These are phyloP conservation scores for Dromiciops gliroides DNA, from an alignment of 2,113 vertebrate genomes.

Conservation along the genomic window DNA sequence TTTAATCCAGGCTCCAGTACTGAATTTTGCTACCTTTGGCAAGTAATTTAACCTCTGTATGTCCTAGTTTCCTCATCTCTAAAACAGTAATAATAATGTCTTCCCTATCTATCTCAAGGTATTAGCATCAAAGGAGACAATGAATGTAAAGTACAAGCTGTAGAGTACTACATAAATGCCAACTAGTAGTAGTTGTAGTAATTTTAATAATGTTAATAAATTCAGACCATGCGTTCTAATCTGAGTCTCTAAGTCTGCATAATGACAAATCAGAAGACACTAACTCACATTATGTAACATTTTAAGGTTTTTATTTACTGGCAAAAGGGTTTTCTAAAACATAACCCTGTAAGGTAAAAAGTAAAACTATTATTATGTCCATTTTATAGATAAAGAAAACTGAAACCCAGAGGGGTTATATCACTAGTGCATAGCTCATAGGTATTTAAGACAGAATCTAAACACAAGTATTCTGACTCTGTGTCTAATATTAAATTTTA, in stretches of 20 bases:
- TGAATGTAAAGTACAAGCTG: not conserved
- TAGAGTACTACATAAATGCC: not conserved
- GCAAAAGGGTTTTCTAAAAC: not conserved
- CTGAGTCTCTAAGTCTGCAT: not conserved
- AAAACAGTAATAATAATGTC: not conserved
- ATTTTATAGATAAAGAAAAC: not conserved
- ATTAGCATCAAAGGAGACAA: conserved; percentile 1
- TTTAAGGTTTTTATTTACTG: not conserved
- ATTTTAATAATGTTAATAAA: not conserved
- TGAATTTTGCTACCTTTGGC: not conserved
- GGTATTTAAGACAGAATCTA: not conserved
- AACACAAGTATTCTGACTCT: not conserved
- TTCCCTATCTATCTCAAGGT: not conserved
- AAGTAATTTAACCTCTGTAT: not conserved
- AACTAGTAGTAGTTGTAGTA: not conserved
- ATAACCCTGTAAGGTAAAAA: not conserved
- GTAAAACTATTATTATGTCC: not conserved
- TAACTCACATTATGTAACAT: not conserved
- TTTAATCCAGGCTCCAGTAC: not conserved
- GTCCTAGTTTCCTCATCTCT: not conserved
- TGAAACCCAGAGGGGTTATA: not conserved
- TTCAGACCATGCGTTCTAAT: not conserved
- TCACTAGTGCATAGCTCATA: not conserved
- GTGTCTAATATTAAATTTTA: not conserved
- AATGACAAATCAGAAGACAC: not conserved